Evolutionary conservation across 2,113 vertebrate genomes (phyloP), one percentile per base, ranked within the genome.

Genomic region (Aphyosemion australe): DNA sequence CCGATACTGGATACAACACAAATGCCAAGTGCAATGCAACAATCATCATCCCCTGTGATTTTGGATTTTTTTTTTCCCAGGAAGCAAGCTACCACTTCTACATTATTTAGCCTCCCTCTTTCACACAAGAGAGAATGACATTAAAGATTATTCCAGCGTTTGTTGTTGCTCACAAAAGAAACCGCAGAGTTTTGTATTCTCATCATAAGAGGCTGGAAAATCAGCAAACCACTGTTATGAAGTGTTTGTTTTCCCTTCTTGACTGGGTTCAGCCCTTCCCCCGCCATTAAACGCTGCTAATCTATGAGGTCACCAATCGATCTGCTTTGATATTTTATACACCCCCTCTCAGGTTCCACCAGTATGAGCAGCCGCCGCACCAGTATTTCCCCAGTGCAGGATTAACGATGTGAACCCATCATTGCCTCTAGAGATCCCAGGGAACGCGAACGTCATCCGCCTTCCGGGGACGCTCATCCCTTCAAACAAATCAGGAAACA

Each of bases 311-410:
- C 82, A 42, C 69, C 57, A 45, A 88, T 88, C 51, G 76, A 88
- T 84, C 78, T 55, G 74, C 83, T 79, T 81, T 84, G 86, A 87
- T 86, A 82, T 82, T 88, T 87, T 75, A 84, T 71, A 79, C 79
- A 80, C 68, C 65, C 26, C 11, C 61, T 13, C 71, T 72, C 70
- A 21, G 57, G 70, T 47, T 66, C 66, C 77, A 37, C 72, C 69
- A 63, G 69, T 34, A 50, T 37, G 56, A 69, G 65, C 60, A 50
- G 56, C 65, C 46, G 37, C 54, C 32, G 48, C 52, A 26, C 74
- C 71, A 64, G 77, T 61, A 31, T 73, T 66, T 63, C 59, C 74
- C 79, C 69, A 60, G 45, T 45, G 74, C 53, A 5, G 75, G 74
- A 79, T 61, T 61, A 68, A 70, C 50, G 46, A 65, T 13, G 64